These are phyloP conservation scores for Apis laboriosa DNA, from an alignment of 1,140 invertebrate genomes.

Conservation along the genomic window DNA sequence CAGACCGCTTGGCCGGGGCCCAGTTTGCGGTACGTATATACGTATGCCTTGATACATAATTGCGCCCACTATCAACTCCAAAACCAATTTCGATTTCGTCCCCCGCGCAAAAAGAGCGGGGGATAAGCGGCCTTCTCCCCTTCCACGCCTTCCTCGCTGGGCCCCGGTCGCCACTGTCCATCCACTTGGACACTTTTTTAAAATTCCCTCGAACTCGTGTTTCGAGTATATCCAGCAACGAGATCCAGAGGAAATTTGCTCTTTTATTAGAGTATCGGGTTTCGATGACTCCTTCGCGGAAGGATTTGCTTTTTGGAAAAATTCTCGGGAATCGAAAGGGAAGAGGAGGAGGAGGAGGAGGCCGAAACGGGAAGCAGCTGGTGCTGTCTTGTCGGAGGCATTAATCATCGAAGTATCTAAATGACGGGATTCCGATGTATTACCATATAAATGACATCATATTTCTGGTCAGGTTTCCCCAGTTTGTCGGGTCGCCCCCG, in stretches of 20 bases:
- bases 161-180: too few relatives aligned
- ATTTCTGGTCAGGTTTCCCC: conserved; percentile 84
- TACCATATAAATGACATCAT: conserved; percentile 86
- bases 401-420: conserved; percentile 85
- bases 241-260: too few relatives aligned
- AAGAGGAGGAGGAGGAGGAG: conserved; percentile 20
- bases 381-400: conserved; percentile 80
- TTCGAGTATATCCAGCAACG: too few relatives aligned
- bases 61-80: conserved; percentile 64
- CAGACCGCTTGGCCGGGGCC: conserved; percentile 65
- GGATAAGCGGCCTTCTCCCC: not conserved
- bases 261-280: too few relatives aligned
- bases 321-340: not conserved
- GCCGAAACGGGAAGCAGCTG: conserved; percentile 70
- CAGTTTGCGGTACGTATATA: conserved; percentile 63
- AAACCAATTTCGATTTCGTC: conserved; percentile 66
- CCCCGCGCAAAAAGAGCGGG: conserved; percentile 36
- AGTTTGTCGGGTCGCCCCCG: conserved; percentile 80
- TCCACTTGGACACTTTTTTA: too few relatives aligned
- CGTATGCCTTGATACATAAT: conserved; percentile 65
- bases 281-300: too few relatives aligned
- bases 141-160: not conserved
- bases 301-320: too few relatives aligned
- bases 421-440: conserved; percentile 85
- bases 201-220: too few relatives aligned